Evolutionary conservation across 2,888 invertebrate species (phyloP), one percentile per base, ranked within the genome.

Genomic region (Strigamia transsilvanica): DNA sequence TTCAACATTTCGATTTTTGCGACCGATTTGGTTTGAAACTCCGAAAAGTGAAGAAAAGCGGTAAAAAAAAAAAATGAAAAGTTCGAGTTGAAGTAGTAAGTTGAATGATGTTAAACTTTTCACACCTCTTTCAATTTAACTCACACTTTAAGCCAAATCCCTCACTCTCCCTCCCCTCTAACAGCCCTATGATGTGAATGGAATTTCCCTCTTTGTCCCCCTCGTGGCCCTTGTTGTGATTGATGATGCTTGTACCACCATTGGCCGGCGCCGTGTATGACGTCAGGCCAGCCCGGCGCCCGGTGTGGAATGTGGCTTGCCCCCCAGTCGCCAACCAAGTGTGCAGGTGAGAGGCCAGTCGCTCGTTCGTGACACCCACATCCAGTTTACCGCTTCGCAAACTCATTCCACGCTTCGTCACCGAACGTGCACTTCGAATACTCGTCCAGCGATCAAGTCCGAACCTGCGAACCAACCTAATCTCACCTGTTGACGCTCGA

Each of bases 171-270:
- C 61, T 66, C 61, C 61, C 61, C 61, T 66, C 12, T 21, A 66
- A 66, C 61, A n/a, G 61, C 61, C 61, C 21, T 66, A 5, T 21
- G 61, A 66, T 66, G 12, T 21, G 61, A 66, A 66, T 66, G 61
- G 61, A 66, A 66, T 66, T 66, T 66, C 61, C 61, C 61, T 66
- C 61, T 66, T 66, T 66, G 61, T 66, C 61, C 61, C 61, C 61
- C 61, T 66, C 61, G 23, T 66, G 61, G 61, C 61, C 61, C 61
- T 66, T 66, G 61, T 66, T 66, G 61, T 21, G 61, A 66, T 66
- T 66, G 61, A 66, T 66, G 61, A 66, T 66, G 61, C 61, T 66
- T 21, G 61, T 21, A 66, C 61, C 61, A 12, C 61, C 61, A 66
- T 66, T 66, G 61, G 61, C 61, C 61, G 61, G 61, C 61, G 61